Percentiles rank a stretch among this genome's conserved stretches.
phyloP scores from a whole-genome alignment of 2,113 vertebrate species.

The Laterallus jamaicensis region DNA sequence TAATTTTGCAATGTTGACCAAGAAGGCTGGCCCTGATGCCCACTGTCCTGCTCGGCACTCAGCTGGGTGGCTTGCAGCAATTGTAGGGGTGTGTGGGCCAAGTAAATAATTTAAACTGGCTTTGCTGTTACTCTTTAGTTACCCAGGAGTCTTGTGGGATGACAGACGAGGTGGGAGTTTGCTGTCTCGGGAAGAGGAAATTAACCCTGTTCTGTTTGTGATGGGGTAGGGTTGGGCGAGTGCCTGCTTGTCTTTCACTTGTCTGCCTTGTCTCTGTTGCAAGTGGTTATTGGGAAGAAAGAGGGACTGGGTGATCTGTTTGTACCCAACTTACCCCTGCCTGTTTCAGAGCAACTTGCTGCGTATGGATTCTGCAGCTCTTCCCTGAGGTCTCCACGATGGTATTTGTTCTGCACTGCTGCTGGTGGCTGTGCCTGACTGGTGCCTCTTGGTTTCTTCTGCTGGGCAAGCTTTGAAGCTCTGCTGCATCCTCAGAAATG shows the following conservation, averaged over 20 bases:
- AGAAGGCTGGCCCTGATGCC: not conserved
- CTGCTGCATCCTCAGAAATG: not conserved
- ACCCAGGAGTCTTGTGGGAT: not conserved
- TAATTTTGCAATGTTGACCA: not conserved
- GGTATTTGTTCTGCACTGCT: not conserved
- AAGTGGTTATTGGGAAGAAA: not conserved
- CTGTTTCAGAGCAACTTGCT: fast-evolving
- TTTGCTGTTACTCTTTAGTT: not conserved
- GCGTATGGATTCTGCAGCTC: fast-evolving
- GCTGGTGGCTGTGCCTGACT: not conserved
- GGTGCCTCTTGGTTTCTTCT: not conserved
- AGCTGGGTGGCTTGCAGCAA: not conserved
- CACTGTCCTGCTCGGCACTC: fast-evolving
- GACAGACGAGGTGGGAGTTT: not conserved
- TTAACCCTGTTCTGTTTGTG: not conserved
- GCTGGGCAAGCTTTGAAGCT: not conserved
- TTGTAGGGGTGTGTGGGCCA: not conserved
- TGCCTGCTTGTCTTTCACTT: not conserved
- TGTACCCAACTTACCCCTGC: not conserved
- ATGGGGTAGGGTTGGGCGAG: not conserved
- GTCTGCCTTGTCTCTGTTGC: not conserved
- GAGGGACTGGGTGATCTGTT: not conserved
- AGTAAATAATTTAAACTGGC: not conserved
- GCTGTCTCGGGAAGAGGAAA: not conserved
- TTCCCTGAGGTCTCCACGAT: fast-evolving